Conservation (phyloP, 2,113 vertebrate genomes). For the Trichechus manatus region DNA sequence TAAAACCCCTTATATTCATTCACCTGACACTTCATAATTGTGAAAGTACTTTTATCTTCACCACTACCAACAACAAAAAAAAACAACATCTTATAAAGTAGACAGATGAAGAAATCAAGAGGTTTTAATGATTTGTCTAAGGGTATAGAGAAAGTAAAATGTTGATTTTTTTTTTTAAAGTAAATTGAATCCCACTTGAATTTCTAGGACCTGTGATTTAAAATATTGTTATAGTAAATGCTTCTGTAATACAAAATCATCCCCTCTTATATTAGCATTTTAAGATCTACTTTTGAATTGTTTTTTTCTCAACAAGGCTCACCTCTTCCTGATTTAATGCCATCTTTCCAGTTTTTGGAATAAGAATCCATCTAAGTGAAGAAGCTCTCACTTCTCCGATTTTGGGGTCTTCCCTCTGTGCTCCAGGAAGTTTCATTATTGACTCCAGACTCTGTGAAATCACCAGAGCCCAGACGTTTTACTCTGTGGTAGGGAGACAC, state of each 20-base stretch:
- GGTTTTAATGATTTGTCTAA: neutral
- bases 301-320: neutral
- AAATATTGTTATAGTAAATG: neutral
- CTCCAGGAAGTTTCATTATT: conserved; percentile 69
- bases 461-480: conserved; percentile 8
- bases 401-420: neutral
- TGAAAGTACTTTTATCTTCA: neutral
- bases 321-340: neutral
- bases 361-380: neutral
- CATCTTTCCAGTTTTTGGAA: neutral
- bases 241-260: neutral
- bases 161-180: neutral
- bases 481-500: conserved; percentile 69
- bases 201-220: neutral
- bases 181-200: neutral
- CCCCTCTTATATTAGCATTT: neutral
- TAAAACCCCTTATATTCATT: neutral
- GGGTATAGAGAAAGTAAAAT: neutral
- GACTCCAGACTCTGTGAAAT: conserved; percentile 61
- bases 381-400: neutral
- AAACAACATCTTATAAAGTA: neutral
- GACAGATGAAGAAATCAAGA: neutral
- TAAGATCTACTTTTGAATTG: neutral
- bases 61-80: neutral
- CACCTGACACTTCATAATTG: neutral